phyloP scores from a whole-genome alignment of 2,888 invertebrate genomes.

The Plemyria rubiginata region DNA sequence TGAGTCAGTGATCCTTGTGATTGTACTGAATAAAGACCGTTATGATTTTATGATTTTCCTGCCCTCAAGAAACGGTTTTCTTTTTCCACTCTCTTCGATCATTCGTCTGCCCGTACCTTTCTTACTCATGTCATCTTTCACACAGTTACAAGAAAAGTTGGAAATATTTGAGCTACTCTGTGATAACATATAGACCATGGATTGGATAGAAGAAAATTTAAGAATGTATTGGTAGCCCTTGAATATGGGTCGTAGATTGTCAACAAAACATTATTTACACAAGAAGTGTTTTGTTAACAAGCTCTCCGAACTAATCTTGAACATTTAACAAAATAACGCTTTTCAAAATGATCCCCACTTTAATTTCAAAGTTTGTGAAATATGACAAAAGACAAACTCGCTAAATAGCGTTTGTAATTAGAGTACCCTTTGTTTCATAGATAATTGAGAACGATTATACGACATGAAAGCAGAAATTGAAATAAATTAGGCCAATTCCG shows the following conservation, averaged over 20 bases:
- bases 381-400: constrained; percentile 49
- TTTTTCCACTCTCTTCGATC: too few relatives aligned
- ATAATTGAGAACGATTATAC: constrained; percentile 57
- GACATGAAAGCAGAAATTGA: constrained; percentile 58
- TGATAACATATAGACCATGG: too few relatives aligned
- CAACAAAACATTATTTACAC: constrained; percentile 6
- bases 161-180: too few relatives aligned
- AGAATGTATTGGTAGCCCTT: too few relatives aligned
- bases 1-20: too few relatives aligned
- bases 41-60: too few relatives aligned
- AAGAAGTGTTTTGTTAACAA: constrained; percentile 17
- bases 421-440: constrained; percentile 50
- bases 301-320: constrained; percentile 21
- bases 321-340: constrained; percentile 27
- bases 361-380: constrained; percentile 43
- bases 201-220: too few relatives aligned
- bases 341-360: constrained; percentile 30
- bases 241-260: neutral
- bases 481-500: constrained; percentile 53
- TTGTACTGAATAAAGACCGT: too few relatives aligned
- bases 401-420: constrained; percentile 53
- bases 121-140: too few relatives aligned
- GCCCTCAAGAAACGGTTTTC: too few relatives aligned
- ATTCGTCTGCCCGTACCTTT: too few relatives aligned
- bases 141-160: too few relatives aligned